phyloP scores from a whole-genome alignment of 2,888 invertebrate species.

The Dorcus parallelipipedus region DNA sequence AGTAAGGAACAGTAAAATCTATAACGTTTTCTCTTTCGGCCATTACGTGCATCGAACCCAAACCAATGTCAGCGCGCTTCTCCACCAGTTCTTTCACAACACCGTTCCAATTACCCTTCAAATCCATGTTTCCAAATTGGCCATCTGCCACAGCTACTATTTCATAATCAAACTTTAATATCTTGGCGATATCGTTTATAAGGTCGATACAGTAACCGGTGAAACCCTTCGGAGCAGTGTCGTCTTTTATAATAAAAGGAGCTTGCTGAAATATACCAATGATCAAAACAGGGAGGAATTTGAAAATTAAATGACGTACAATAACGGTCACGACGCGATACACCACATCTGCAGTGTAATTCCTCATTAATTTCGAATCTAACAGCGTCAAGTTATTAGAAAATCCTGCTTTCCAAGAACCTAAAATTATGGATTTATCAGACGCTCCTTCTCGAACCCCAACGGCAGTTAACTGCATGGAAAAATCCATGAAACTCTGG shows the following conservation, averaged over 20 bases:
- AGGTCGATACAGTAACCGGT: conserved; percentile 94
- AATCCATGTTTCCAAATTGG: conserved; percentile 86
- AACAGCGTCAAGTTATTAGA: conserved; percentile 62
- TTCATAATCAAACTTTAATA: conserved; percentile 87
- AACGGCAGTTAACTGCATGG: conserved; percentile 67
- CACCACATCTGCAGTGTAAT: conserved; percentile 77
- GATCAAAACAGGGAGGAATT: not conserved
- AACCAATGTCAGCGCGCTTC: conserved; percentile 85
- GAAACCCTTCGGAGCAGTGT: conserved; percentile 62
- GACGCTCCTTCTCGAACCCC: conserved; percentile 71
- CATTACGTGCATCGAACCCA: conserved; percentile 94
- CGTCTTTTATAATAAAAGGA: conserved; percentile 76
- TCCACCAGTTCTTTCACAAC: conserved; percentile 62
- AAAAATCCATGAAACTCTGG: conserved; percentile 71
- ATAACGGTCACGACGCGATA: conserved; percentile 83
- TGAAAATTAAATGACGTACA: conserved; percentile 53
- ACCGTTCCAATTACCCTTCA: conserved; percentile 68
- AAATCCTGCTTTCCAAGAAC: conserved; percentile 76
- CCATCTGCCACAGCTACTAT: conserved; percentile 77
- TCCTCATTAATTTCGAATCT: conserved; percentile 65
- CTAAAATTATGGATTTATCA: conserved; percentile 67
- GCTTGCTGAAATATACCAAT: conserved; percentile 59
- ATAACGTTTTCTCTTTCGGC: conserved; percentile 95
- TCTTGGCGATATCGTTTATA: conserved; percentile 79
- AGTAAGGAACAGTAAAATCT: conserved; percentile 97